Evolutionary conservation across 2,113 vertebrate genomes (phyloP).

Genomic region (Lynx canadensis): DNA sequence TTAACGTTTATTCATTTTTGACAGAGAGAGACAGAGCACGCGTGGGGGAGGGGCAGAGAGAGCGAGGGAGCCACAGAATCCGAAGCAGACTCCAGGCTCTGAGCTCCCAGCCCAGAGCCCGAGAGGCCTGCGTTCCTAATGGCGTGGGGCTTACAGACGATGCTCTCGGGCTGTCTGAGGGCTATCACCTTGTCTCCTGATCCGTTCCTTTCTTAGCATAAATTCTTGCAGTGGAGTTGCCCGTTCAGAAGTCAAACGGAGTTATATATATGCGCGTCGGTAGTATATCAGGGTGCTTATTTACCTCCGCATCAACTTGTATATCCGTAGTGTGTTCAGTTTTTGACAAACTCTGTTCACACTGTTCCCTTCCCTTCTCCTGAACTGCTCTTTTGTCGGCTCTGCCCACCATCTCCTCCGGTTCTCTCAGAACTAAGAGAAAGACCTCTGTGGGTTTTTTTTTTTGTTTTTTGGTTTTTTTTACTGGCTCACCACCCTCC

Average conservation of each 20-base stretch:
- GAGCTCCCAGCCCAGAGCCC: too few relatives aligned
- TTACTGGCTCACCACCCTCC: background rate
- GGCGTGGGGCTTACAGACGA: rapidly evolving
- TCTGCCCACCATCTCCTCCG: background rate
- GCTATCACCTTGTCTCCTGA: background rate
- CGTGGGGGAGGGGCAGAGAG: too few relatives aligned
- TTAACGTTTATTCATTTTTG: too few relatives aligned
- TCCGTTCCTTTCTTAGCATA: background rate
- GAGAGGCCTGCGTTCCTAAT: too few relatives aligned
- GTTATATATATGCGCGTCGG: rapidly evolving
- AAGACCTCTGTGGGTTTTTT: background rate
- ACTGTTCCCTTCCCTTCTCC: background rate
- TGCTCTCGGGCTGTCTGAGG: background rate
- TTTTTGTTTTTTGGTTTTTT: background rate
- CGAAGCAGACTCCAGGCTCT: too few relatives aligned
- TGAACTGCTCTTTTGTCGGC: background rate
- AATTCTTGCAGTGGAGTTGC: background rate
- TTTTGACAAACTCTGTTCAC: background rate
- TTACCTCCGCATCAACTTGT: too few relatives aligned
- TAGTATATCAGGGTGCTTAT: background rate
- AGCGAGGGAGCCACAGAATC: too few relatives aligned
- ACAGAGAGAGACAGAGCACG: too few relatives aligned
- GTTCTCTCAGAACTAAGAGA: background rate
- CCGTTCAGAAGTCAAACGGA: background rate
- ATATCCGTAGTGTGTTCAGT: background rate